Percentiles rank a stretch among this genome's conserved stretches.
Conservation (phyloP, 2,888 invertebrate species). For the Catocala sponsa region DNA sequence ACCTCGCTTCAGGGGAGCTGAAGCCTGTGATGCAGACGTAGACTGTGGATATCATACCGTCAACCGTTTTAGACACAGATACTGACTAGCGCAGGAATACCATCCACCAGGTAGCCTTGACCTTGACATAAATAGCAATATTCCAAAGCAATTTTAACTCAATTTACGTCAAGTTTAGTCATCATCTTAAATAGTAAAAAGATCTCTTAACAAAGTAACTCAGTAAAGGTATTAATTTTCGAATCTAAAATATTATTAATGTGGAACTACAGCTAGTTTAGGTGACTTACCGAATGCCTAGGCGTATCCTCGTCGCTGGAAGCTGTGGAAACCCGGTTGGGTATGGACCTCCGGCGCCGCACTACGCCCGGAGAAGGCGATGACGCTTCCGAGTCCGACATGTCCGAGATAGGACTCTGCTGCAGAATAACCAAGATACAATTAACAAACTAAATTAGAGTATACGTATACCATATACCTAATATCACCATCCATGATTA, state of each 20-base stretch:
- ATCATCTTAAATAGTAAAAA: no score
- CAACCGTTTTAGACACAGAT: no score
- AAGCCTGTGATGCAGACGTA: slow-evolving; percentile 30
- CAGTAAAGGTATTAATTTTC: no score
- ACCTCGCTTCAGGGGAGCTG: slow-evolving; percentile 77
- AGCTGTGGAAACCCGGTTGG: slow-evolving; percentile 76
- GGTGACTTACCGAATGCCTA: slow-evolving; percentile 62
- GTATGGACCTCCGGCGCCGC: slow-evolving; percentile 69
- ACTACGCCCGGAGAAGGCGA: slow-evolving; percentile 71
- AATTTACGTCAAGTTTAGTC: no score
- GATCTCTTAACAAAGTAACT: no score
- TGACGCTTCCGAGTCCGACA: slow-evolving; percentile 88
- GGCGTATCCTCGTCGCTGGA: slow-evolving; percentile 81
- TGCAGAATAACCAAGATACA: slow-evolving; percentile 20
- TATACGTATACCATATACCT: neutral
- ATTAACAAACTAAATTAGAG: neutral
- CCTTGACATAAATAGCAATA: no score
- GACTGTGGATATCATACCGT: slow-evolving; percentile 4
- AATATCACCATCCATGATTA: neutral
- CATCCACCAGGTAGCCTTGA: no score
- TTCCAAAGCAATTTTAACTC: no score
- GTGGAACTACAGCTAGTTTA: no score
- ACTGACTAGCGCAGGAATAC: no score
- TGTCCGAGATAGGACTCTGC: slow-evolving; percentile 88
- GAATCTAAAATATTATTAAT: no score